Conservation (phyloP, 2,888 invertebrate genomes). For the Diaperis boleti region DNA sequence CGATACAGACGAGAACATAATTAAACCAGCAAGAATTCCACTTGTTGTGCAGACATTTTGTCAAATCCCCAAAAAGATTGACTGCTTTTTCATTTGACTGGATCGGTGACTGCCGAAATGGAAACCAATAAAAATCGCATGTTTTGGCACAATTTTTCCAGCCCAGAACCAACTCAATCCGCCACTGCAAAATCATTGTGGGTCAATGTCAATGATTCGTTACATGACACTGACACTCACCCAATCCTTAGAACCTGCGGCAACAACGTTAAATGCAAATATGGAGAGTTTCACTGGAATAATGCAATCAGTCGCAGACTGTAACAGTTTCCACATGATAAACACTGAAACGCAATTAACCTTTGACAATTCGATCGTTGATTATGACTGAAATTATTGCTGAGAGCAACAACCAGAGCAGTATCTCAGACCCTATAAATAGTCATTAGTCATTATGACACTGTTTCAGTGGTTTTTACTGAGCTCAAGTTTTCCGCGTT, state of each 20-base stretch:
- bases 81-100: too few relatives aligned
- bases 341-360: conserved; percentile 13
- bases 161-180: too few relatives aligned
- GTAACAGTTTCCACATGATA: conserved; percentile 16
- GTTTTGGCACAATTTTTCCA: too few relatives aligned
- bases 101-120: too few relatives aligned
- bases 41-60: too few relatives aligned
- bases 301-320: neutral
- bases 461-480: conserved; percentile 12
- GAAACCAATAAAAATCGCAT: too few relatives aligned
- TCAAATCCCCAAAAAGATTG: too few relatives aligned
- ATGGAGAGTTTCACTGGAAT: neutral
- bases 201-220: conserved; percentile 17
- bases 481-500: conserved; percentile 30
- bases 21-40: too few relatives aligned
- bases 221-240: conserved; percentile 6
- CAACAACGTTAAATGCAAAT: conserved; percentile 2
- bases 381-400: conserved; percentile 17
- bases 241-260: neutral
- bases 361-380: conserved; percentile 15
- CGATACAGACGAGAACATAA: too few relatives aligned
- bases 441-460: conserved; percentile 19
- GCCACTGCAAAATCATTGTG: too few relatives aligned
- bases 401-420: conserved; percentile 5
- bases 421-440: conserved; percentile 10